Base-by-base conservation (phyloP, 2,888 invertebrate genomes). In the Dendrolimus pini region DNA sequence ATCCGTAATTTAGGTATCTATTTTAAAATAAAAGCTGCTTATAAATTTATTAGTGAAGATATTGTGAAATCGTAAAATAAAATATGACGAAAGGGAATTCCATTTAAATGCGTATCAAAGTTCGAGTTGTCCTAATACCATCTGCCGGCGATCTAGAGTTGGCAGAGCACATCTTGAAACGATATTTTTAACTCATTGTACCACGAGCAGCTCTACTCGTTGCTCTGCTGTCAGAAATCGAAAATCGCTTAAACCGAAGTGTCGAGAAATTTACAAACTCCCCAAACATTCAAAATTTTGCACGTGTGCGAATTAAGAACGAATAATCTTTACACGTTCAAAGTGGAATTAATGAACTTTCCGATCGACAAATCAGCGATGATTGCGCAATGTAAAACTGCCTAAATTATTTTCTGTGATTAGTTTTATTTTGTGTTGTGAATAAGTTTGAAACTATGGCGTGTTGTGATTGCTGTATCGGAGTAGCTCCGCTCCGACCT, bases 401-500 rank as follows among this genome's bases (percentile, higher is more conserved):
- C 68, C 72, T 76, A 68, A 72, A 66, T 61, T 65, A 60, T 61
- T 74, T 71, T 68, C 55, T 74, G 70, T 66, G 63, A 70, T 76
- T 72, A 64, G 62, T 81, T 83, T 82, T 63, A 75, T 80, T 82
- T 74, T 74, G 74, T 77, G 74, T 67, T 75, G 81, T 80, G 76
- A 72, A 61, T 70, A 67, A 66, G 67, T 67, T 70, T 65, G 66
- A 70, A 61, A 80, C 62, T 69, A 93, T 93, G 93, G 88, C 93
- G 71, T 93, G 93, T 81, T 94, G 94, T 82, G 83, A 85, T 67
- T 94, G 94, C 81, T 94, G 95, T 82, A 91, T 92, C 71, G 92
- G 92, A 70, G 93, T 93, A 62, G 91, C 93, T 70, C 94, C 95
- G 60, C 93, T 97, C 69, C 93, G 94, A 73, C 92, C 94, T 65